Percentiles rank a stretch among this genome's conserved stretches.
Conservation (phyloP, 2,888 invertebrate species). For the Sisyra nigra region DNA sequence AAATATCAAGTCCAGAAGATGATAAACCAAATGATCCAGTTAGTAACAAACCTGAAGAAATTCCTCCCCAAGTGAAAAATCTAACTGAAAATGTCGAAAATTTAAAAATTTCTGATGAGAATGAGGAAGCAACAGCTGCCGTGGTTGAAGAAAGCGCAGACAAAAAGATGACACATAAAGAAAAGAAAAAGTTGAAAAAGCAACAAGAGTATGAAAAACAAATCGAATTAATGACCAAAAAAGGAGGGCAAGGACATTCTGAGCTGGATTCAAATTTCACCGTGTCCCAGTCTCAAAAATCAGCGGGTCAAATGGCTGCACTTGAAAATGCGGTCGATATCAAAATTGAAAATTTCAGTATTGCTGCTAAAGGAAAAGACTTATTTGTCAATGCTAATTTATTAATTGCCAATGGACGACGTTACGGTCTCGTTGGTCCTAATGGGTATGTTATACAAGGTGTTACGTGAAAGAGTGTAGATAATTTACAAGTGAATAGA, state of each 20-base stretch:
- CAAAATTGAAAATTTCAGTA: constrained; percentile 96
- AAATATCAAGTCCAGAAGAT: constrained; percentile 11
- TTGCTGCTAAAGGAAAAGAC: constrained; percentile 93
- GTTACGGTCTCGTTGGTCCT: constrained; percentile 96
- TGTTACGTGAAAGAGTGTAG: no score
- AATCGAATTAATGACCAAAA: constrained; percentile 68
- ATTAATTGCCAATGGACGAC: constrained; percentile 79
- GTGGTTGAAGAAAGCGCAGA: constrained; percentile 30
- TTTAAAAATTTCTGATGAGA: background rate
- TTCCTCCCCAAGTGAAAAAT: constrained; percentile 8
- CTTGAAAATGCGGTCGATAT: constrained; percentile 92
- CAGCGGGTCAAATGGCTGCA: constrained; percentile 58
- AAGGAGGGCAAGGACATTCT: constrained; percentile 79
- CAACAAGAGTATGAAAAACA: constrained; percentile 78
- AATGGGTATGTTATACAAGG: constrained; percentile 52
- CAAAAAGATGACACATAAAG: constrained; percentile 77
- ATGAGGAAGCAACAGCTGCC: background rate
- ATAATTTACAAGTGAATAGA: no score
- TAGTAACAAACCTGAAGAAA: constrained; percentile 13
- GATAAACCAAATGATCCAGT: constrained; percentile 11
- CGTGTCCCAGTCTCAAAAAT: constrained; percentile 70
- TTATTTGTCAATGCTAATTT: constrained; percentile 92
- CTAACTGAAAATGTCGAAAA: background rate
- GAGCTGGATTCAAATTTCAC: constrained; percentile 90
- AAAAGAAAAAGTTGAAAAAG: constrained; percentile 81